Evolutionary conservation across 2,797 vertebrate genomes (phyloP), one percentile per base, ranked within the genome.

Genomic region (Rhynchotus rufescens): DNA sequence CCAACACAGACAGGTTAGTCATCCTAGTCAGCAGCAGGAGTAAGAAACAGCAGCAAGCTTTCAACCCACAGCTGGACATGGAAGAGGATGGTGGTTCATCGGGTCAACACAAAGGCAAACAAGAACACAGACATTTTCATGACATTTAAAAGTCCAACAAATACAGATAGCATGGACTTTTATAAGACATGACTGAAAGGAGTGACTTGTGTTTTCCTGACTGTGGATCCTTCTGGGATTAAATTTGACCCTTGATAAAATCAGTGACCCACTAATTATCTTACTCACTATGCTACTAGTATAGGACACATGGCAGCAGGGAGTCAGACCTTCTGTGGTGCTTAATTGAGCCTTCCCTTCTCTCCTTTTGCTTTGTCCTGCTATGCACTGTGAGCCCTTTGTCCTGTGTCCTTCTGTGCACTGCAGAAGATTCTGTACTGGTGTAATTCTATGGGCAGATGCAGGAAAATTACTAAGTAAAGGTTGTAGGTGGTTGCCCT

Each of bases 1-100:
- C 72, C 6, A 23, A 93, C 92, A 88, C 84, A 95, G 93, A 94
- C 62, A n/a, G 90, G 36, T 57, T 42, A 49, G 22, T 20, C 54
- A 49, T 49, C 38, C n/a, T 38, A 20, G 17, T 44, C 51, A 26
- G 20, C 52, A 54, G 30, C 9, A 54, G 28, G 28, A 54, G 28
- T n/a, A 56, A n/a, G 28, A 30, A n/a, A 36, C 42, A 7, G n/a
- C 17, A 95, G 47, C 54, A 95, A 92, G 30, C n/a, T 49, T 10
- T 86, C 73, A 80, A 8, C 38, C 19, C 54, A 13, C 2, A 3
- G 12, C n/a, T 42, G 28, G 44, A 40, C 36, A 72, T 0, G 0
- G 62, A 78, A 57, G 44, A 80, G 59, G 47, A 36, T 6, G 47
- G 34, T n/a, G 57, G 23, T 64, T 92, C 40, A 44, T 92, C 36